Evolutionary conservation across 2,888 invertebrate genomes (phyloP), one percentile per base, ranked within the genome.

Genomic region (Argynnis bischoffii): DNA sequence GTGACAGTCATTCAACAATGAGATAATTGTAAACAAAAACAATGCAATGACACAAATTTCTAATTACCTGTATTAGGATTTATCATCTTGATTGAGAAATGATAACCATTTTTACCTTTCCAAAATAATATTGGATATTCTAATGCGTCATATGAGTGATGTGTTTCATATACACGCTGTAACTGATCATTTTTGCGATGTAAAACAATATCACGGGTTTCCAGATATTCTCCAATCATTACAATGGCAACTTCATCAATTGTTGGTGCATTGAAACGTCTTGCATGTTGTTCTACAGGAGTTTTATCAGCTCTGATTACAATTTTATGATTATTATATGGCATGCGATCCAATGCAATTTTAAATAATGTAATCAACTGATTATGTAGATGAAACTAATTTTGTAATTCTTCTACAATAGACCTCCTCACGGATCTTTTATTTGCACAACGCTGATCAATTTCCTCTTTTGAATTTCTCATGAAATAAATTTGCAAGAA

Each of bases 281-380:
- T 56, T 50, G 73, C n/a, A 67, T 79, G 79, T 75, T 76, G 67
- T 18, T 75, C 79, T 8, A 72, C 75, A 74, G 80, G 78, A 21
- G 74, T 67, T 60, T 76, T 78, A 74, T 81, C 78, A n/a, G 79
- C 79, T 76, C 74, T 75, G 63, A 79, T 79, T 0, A 78, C 74
- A 76, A 80, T 74, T 73, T 78, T 80, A 71, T 78, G 76, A 69
- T 71, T 72, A 74, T 79, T 78, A 0, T 72, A 76, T 77, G 77
- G 77, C 78, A 79, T 78, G 21, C 46, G 71, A 55, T 80, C 79
- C 26, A 79, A 14, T 5, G 79, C 78, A 50, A 64, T 76, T 63
- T 54, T 77, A 31, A 78, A 77, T 14, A 77, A 71, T 70, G 4
- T 16, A 72, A 78, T 26, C 53, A 77, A 79, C 69, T 76, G 60